Base-by-base conservation (phyloP, 2,888 invertebrate genomes). In the Sthenelais limicola region DNA sequence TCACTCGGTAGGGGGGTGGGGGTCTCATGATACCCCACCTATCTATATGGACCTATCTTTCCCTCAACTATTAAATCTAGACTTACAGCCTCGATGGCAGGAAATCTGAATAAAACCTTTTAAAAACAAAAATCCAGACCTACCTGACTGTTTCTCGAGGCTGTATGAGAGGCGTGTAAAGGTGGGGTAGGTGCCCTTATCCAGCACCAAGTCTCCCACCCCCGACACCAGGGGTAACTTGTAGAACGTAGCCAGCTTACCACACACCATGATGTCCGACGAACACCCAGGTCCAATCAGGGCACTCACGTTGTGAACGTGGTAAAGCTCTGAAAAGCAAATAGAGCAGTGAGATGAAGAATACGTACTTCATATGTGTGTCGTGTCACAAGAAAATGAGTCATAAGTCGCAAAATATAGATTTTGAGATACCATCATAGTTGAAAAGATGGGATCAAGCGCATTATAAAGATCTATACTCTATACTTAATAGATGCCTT, bases 161-260 rank as follows among this genome's bases (percentile, higher is more conserved):
- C 75, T 77, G 72, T 76, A 79, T 21, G 80, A 81, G 52, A 80
- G 69, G 5, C 82, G 62, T 1, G 82, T 80, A 7, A 82, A 69
- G 35, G 79, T 74, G 7, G 78, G 78, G 73, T 76, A 82, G 49
- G 78, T 68, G 0, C 33, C 52, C 72, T 82, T 82, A 77, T 56
- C 69, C 48, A 73, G 58, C 30, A 74, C 74, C 48, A 74, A 49
- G 47, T 74, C 74, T 1, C 74, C 74, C 47, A 74, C 74, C 18
- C 74, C 74, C 1, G 74, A 56, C 51, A 74, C 72, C 66, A 62
- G 72, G 24, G 74, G 74, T 32, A 74, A 58, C 2, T 73, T 47
- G 43, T 35, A 73, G 62, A 68, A 58, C 18, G 74, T 73, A 43
- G 74, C 74, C 54, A 74, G 58, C 30, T 74, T 73, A 4, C 74